phyloP scores from a whole-genome alignment of 2,888 invertebrate genomes.

The Tortricodes alternella region DNA sequence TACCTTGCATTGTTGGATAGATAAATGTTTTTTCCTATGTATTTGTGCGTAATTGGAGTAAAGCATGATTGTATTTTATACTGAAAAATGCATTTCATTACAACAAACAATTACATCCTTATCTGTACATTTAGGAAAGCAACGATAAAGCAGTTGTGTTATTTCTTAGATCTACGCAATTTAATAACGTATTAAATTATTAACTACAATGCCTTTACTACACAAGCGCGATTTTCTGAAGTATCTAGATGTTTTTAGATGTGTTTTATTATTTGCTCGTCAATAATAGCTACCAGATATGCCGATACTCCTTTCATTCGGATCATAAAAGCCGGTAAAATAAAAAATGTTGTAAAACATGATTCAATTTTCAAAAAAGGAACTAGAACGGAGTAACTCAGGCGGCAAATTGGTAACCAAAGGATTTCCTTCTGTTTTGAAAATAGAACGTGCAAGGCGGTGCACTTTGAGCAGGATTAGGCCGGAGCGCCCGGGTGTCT shows the following conservation, averaged over 20 bases:
- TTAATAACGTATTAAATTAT: no score
- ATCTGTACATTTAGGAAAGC: no score
- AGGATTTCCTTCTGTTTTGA: constrained; percentile 80
- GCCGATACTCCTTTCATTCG: constrained; percentile 35
- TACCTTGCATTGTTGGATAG: constrained; percentile 38
- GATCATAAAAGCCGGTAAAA: constrained; percentile 42
- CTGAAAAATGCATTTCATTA: no score
- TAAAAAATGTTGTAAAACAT: constrained; percentile 60
- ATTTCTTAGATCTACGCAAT: no score
- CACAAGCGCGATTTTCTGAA: no score
- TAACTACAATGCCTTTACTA: no score
- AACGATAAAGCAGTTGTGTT: no score
- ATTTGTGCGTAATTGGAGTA: not conserved
- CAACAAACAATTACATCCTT: no score
- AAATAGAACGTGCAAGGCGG: constrained; percentile 68
- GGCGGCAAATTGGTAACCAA: constrained; percentile 79
- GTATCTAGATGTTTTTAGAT: not conserved
- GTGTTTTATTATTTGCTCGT: constrained; percentile 21
- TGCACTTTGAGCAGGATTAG: constrained; percentile 74
- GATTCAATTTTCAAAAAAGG: constrained; percentile 52
- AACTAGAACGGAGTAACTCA: constrained; percentile 62
- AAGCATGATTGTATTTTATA: no score
- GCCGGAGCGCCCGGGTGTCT: constrained; percentile 55
- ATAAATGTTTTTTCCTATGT: constrained; percentile 29
- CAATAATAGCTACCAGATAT: constrained; percentile 25